Percentiles rank a stretch among this genome's conserved stretches.
Evolutionary conservation across 1,140 invertebrate species (phyloP).

Genomic region (Atta colombica): DNA sequence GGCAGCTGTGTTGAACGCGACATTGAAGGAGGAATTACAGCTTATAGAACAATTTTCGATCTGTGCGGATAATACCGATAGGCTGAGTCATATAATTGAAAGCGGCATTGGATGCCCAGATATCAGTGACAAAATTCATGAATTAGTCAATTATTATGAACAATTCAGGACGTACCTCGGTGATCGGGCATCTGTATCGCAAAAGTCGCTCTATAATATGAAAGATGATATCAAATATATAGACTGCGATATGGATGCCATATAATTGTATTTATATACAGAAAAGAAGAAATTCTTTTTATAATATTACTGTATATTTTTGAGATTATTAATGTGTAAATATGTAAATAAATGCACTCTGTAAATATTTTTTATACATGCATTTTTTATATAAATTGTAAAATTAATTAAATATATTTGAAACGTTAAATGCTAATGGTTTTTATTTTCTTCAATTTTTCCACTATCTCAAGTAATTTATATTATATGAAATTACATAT

Average conservation of each 20-base stretch:
- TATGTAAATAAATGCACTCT: constrained; percentile 17
- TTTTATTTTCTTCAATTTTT: not conserved
- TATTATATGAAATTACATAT: not conserved
- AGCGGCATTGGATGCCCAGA: constrained; percentile 50
- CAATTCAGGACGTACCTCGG: constrained; percentile 57
- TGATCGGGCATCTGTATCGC: not conserved
- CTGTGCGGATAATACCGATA: constrained; percentile 57
- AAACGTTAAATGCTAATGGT: not conserved
- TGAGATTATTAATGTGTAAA: constrained; percentile 39
- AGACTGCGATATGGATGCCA: constrained; percentile 45
- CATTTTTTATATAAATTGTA: constrained; percentile 7
- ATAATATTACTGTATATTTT: not conserved
- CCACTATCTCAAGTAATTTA: not conserved
- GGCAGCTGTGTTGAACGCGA: constrained; percentile 76
- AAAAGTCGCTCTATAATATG: constrained; percentile 71
- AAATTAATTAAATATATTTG: constrained; percentile 14
- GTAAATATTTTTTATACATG: not conserved
- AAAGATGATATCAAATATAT: constrained; percentile 55
- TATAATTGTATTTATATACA: constrained; percentile 6
- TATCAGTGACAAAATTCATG: constrained; percentile 38
- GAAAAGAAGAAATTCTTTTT: constrained; percentile 8
- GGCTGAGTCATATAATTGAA: constrained; percentile 69
- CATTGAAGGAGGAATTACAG: constrained; percentile 78
- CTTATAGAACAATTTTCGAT: constrained; percentile 68
- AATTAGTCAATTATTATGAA: constrained; percentile 66